Evolutionary conservation across 2,797 vertebrate species (phyloP), one percentile per base, ranked within the genome.

Genomic region (Diplodus puntazzo): DNA sequence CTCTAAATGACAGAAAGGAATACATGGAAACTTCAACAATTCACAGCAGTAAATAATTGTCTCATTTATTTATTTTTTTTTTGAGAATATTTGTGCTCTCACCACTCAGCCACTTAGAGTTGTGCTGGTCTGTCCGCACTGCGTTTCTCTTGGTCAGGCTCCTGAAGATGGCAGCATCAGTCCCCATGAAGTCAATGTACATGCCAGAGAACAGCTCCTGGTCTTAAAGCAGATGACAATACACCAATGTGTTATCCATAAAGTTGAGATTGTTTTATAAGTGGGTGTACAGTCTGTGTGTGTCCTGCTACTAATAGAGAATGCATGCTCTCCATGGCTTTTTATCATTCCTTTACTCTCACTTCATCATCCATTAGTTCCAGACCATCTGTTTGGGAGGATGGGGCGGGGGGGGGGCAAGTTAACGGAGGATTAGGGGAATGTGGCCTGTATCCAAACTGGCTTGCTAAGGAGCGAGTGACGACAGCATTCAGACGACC

Each of bases 171-270:
- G 98, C 98, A 0, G 98, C 97, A 81, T 99, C 98, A 0, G 98
- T 99, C 78, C 98, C 98, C 98, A 99, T 99, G 94, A 99, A 99
- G 95, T 99, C 98, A 63, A 99, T 99, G 87, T 98, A 99, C 97
- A 99, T 97, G 81, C 97, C 98, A 7, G 98, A 99, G 94, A 99
- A 99, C 53, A 99, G 95, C 88, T 99, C 98, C 92, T 99, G 97
- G 89, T 99, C 98, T 99, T 9, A 39, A 39, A 39, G 8, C 39
- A 39, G 39, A 39, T 2, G 8, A 39, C 39, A 39, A 45, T 25
- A 30, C 34, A 58, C 20, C 0, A 0, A 55, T 1, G 54, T 23
- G 54, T 23, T 7, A 30, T 9, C 23, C 27, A 62, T 67, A 48
- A 34, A 48, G 25, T 17, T 43, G 21, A 17, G 6, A 53, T 66